Percentiles rank a stretch among this genome's conserved stretches.
Evolutionary conservation across 1,140 invertebrate species (phyloP).

Genomic region (Lordiphosa mommai): DNA sequence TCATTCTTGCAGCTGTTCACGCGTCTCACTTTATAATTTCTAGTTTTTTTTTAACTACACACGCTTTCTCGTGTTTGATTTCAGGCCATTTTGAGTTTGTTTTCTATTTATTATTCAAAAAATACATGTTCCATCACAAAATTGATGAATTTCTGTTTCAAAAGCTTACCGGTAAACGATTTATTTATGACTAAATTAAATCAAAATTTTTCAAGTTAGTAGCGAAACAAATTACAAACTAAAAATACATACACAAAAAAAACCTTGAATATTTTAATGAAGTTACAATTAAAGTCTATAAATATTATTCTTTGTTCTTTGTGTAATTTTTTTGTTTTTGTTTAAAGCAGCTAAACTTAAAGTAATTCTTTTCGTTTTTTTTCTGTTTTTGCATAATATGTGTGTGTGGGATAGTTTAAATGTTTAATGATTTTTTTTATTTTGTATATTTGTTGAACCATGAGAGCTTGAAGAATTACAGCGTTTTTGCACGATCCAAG

Average conservation of each 20-base stretch:
- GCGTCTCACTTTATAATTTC: slow-evolving; percentile 3
- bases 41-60: slow-evolving; percentile 46
- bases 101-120: slow-evolving; percentile 33
- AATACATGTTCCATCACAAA: slow-evolving; percentile 60
- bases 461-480: slow-evolving; percentile 79
- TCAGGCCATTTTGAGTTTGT: slow-evolving; percentile 30
- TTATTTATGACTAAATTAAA: slow-evolving; percentile 45
- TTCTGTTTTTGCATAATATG: slow-evolving; percentile 51
- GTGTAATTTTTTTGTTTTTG: slow-evolving; percentile 41
- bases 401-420: slow-evolving; percentile 36
- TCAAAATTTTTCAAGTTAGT: slow-evolving; percentile 45
- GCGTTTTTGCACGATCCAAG: slow-evolving; percentile 92
- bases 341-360: slow-evolving; percentile 64
- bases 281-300: slow-evolving; percentile 17
- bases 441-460: slow-evolving; percentile 17
- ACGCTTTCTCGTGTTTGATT: slow-evolving; percentile 22
- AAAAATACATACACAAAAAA: slow-evolving; percentile 18
- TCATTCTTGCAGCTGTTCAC: too few species aligned
- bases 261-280: slow-evolving; percentile 21
- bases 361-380: slow-evolving; percentile 33
- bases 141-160: slow-evolving; percentile 64
- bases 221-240: slow-evolving; percentile 19
- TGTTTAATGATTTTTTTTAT: slow-evolving; percentile 42
- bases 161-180: slow-evolving; percentile 64
- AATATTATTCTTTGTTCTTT: slow-evolving; percentile 52